Evolutionary conservation across 2,113 vertebrate species (phyloP).

Genomic region (Orthonyx spaldingii): DNA sequence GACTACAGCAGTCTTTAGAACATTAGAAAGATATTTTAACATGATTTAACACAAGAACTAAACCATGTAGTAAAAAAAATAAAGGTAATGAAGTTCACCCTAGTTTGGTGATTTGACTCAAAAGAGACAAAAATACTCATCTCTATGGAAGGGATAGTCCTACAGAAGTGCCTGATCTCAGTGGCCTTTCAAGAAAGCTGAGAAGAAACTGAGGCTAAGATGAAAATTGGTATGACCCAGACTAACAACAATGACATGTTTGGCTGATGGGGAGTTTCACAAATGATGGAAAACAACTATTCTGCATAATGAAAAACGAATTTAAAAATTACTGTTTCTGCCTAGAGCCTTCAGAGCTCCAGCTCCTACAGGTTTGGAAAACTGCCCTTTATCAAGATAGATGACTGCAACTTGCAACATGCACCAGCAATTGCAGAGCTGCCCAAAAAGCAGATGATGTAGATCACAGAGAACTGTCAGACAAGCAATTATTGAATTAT

Average conservation of each 20-base stretch:
- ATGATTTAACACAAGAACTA: neutral
- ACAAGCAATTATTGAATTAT: neutral
- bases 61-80: neutral
- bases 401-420: neutral
- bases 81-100: neutral
- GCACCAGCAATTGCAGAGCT: neutral
- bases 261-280: neutral
- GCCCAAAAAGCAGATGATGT: neutral
- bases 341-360: neutral
- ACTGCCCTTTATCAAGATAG: neutral
- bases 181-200: neutral
- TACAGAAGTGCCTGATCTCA: neutral
- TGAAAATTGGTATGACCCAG: neutral
- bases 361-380: neutral
- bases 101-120: neutral
- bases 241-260: neutral
- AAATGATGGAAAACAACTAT: neutral
- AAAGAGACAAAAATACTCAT: neutral
- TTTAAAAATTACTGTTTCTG: neutral
- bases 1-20: neutral
- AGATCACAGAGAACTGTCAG: neutral
- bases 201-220: neutral
- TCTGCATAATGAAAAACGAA: neutral
- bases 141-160: neutral
- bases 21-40: neutral